These are phyloP conservation scores for Pseudomyrmex dendroicus DNA, from an alignment of 1,140 invertebrate genomes.

Conservation along the genomic window DNA sequence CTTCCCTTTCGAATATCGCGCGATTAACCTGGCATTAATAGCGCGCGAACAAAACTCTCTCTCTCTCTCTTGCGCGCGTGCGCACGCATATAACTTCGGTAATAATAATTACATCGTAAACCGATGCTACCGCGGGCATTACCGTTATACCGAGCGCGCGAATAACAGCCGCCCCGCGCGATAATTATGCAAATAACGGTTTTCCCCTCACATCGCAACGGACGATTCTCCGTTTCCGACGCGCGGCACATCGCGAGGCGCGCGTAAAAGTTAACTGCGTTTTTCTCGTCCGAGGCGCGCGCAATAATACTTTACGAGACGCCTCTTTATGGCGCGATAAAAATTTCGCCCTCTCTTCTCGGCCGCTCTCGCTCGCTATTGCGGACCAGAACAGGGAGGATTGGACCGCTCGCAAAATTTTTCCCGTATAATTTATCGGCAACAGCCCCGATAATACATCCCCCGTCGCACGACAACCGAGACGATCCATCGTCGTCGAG, in stretches of 20 bases:
- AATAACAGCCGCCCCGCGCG: conserved; percentile 32
- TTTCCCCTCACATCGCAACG: background rate
- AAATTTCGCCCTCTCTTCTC: conserved; percentile 27
- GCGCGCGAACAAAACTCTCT: background rate
- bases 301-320: conserved; percentile 57
- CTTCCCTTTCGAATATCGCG: background rate
- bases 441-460: conserved; percentile 40
- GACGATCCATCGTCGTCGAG: conserved; percentile 40
- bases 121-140: conserved; percentile 37
- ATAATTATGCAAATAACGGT: conserved; percentile 58
- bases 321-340: conserved; percentile 30
- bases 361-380: background rate
- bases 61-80: too few species aligned
- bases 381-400: too few species aligned
- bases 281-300: conserved; percentile 32
- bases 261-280: conserved; percentile 54
- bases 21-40: conserved; percentile 11
- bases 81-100: background rate
- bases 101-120: conserved; percentile 47
- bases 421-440: conserved; percentile 34
- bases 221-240: conserved; percentile 38
- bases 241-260: background rate
- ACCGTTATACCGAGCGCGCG: conserved; percentile 43
- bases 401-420: conserved; percentile 18
- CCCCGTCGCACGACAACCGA: conserved; percentile 9